These are phyloP conservation scores for Cnemophilus loriae DNA, from an alignment of 2,113 vertebrate species.

Conservation along the genomic window DNA sequence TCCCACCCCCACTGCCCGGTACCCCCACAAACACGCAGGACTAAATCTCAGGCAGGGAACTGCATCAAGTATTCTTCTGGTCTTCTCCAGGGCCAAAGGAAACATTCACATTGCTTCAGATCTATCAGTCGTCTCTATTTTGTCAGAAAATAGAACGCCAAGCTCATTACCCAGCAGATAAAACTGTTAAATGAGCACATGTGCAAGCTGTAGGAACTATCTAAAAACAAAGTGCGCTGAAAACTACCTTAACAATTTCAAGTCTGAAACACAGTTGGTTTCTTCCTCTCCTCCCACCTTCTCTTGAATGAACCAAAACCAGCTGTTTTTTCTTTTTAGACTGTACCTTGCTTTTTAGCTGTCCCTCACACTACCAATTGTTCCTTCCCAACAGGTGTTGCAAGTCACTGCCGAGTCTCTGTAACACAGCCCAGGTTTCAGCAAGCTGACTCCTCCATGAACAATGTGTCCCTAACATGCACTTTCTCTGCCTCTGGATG, in stretches of 20 bases:
- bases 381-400: slow-evolving; percentile 42
- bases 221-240: neutral
- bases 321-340: neutral
- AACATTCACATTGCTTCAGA: neutral
- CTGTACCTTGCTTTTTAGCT: neutral
- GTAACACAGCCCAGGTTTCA: slow-evolving; percentile 51
- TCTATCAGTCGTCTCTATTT: neutral
- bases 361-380: neutral
- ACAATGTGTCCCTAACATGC: slow-evolving; percentile 24
- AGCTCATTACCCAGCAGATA: neutral
- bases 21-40: neutral
- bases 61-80: neutral
- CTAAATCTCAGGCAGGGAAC: neutral
- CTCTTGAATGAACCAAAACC: neutral
- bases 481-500: slow-evolving; percentile 44
- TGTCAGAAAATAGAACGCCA: neutral
- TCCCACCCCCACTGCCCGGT: too few species aligned
- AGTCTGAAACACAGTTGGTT: neutral
- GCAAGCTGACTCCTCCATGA: neutral
- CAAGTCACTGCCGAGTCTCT: slow-evolving; percentile 18
- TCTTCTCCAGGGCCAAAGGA: neutral
- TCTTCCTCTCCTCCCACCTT: neutral
- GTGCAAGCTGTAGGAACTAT: neutral
- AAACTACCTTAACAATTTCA: neutral
- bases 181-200: neutral